Evolutionary conservation across 2,888 invertebrate genomes (phyloP), one percentile per base, ranked within the genome.

Genomic region (Disparrhopalites patrizii): DNA sequence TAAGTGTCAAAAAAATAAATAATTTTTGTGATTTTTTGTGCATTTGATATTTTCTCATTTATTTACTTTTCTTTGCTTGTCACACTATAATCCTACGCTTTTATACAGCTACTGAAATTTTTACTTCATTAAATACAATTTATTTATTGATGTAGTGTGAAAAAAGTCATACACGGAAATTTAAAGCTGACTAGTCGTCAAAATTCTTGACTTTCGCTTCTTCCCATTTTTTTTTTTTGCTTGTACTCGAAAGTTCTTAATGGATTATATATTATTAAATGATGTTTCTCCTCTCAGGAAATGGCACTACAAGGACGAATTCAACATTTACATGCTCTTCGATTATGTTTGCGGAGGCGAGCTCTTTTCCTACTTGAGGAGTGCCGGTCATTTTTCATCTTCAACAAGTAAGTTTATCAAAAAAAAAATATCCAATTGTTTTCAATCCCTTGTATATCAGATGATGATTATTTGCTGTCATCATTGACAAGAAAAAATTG

Each of bases 341-440:
- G 97, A 98, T 80, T 97, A 93, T 80, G 91, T 96, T 2, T 92
- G 93, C 73, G 94, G 97, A 13, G 97, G 97, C 10, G 97, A 97
- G 80, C 84, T 98, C 30, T 97, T 98, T 81, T 93, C 95, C 13
- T 97, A 97, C 80, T 82, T 97, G 72, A 85, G 96, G 75, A 93
- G 93, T 79, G 90, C 92, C 28, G 94, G 95, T 70, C 83, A 90
- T 77, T 96, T 96, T 81, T 79, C 79, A 56, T 79, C 79, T 63
- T 86, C 87, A 76, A 88, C 90, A 76, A 86, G 88, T 76, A 88
- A 68, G 62, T 15, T 30, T 56, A 7, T 4, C 30, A 18, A 36
- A 36, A 10, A 36, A 10, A 36, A 36, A 36, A 36, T 36, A 36
- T 13, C 36, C 13, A 36, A 8, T 36, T 10, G 36, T 10, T 36